Conservation (phyloP, 1,140 invertebrate genomes). For the Thaumetopoea pityocampa region DNA sequence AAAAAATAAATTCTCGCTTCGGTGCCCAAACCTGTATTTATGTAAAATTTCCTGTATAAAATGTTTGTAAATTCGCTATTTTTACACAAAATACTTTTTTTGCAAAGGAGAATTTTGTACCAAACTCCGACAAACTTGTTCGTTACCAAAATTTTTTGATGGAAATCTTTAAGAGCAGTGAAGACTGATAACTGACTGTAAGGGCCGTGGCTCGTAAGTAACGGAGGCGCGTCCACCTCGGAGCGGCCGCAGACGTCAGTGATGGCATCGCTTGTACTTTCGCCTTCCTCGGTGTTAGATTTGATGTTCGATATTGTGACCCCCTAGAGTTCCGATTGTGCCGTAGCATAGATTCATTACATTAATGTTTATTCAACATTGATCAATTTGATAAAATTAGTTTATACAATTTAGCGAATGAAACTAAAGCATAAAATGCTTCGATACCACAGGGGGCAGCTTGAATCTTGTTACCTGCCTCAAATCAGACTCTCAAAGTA, state of each 20-base stretch:
- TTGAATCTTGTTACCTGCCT: constrained; percentile 42
- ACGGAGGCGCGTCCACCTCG: constrained; percentile 42
- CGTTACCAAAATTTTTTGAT: constrained; percentile 55
- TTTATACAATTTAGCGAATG: constrained; percentile 65
- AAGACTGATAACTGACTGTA: constrained; percentile 72
- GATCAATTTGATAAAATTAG: constrained; percentile 61
- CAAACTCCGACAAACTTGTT: constrained; percentile 56
- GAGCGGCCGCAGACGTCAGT: constrained; percentile 42
- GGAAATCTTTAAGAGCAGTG: constrained; percentile 65
- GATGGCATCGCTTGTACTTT: constrained; percentile 38
- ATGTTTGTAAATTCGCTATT: constrained; percentile 72
- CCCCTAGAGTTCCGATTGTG: constrained; percentile 50
- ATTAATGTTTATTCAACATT: constrained; percentile 62
- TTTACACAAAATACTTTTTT: constrained; percentile 63
- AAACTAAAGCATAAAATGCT: constrained; percentile 64
- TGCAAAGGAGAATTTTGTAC: constrained; percentile 50
- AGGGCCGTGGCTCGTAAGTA: constrained; percentile 57
- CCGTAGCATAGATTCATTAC: constrained; percentile 63
- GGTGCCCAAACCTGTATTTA: constrained; percentile 59
- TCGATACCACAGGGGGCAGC: constrained; percentile 44
- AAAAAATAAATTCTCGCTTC: constrained; percentile 69
- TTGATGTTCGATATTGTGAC: constrained; percentile 56
- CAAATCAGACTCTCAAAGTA: constrained; percentile 31
- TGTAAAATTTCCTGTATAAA: constrained; percentile 64
- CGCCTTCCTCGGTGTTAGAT: constrained; percentile 59